Percentiles rank a stretch among this genome's conserved stretches.
phyloP scores from a whole-genome alignment of 2,797 vertebrate species.

The Simalia tracyae region DNA sequence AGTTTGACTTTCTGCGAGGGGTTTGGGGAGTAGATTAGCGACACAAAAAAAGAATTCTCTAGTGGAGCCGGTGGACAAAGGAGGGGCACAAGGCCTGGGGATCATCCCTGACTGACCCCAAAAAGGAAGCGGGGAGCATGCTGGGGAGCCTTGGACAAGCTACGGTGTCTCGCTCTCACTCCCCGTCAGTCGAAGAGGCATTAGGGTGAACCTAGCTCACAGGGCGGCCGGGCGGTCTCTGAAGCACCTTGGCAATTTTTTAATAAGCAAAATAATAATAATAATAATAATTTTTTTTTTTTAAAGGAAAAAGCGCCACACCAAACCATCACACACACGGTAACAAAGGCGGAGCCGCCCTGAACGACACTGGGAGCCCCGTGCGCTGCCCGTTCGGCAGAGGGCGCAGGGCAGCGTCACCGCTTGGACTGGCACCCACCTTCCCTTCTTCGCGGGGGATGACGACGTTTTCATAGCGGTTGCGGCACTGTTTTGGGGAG shows the following conservation, averaged over 20 bases:
- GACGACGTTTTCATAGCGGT: constrained; percentile 91
- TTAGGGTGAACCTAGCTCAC: not conserved
- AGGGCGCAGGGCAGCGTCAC: constrained; percentile 46
- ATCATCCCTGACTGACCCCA: not conserved
- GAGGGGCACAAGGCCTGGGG: not conserved
- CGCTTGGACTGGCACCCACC: constrained; percentile 70
- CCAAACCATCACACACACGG: not conserved
- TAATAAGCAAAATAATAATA: not conserved
- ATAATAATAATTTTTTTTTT: constrained; percentile 25
- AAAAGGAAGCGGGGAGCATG: not conserved
- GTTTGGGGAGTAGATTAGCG: constrained; percentile 11
- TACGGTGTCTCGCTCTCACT: not conserved
- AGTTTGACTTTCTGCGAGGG: constrained; percentile 72
- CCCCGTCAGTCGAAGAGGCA: not conserved
- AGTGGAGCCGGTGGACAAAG: not conserved
- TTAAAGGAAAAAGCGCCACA: not conserved
- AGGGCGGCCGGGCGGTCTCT: not conserved
- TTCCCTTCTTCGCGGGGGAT: constrained; percentile 94
- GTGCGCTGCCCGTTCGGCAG: not conserved
- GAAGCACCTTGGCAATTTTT: not conserved
- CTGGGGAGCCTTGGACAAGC: not conserved
- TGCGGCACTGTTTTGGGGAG: constrained; percentile 93
- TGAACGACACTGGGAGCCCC: not conserved
- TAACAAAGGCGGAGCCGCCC: not conserved
- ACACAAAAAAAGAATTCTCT: constrained; percentile 9